These are phyloP conservation scores for Fopius arisanus DNA, from an alignment of 1,140 invertebrate genomes.

Conservation along the genomic window DNA sequence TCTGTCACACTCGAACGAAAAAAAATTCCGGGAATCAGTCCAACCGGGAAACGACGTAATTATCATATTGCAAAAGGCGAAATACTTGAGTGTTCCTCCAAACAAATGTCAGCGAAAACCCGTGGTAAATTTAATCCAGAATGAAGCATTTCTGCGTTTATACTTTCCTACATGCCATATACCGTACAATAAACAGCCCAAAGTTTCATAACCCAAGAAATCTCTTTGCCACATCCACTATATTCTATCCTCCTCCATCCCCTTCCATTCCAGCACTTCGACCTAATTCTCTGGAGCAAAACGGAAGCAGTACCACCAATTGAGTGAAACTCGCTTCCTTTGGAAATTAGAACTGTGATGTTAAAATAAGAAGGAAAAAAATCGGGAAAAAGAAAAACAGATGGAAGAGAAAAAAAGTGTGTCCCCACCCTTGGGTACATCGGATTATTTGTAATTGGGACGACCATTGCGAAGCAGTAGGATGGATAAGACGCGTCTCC, in stretches of 20 bases:
- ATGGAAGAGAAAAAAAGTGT: constrained; percentile 16
- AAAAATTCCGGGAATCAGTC: no score
- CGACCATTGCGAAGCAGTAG: not conserved
- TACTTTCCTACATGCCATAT: no score
- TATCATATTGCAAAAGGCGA: no score
- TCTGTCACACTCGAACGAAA: no score
- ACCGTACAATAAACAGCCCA: no score
- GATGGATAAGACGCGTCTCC: not conserved
- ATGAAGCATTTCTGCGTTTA: no score
- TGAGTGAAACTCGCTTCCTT: not conserved
- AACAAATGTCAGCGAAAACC: no score
- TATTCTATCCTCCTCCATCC: not conserved
- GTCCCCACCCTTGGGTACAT: constrained; percentile 8
- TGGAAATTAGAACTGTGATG: not conserved
- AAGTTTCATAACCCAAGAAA: no score
- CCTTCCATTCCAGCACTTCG: not conserved
- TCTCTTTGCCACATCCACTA: no score
- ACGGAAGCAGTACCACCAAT: not conserved
- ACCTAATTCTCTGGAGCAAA: not conserved
- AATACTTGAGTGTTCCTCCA: no score
- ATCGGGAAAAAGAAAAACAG: not conserved
- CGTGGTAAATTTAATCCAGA: no score
- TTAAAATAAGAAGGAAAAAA: not conserved
- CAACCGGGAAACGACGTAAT: no score
- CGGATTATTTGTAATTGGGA: constrained; percentile 36